These are phyloP conservation scores for Crotalus helleri DNA, from an alignment of 2,113 vertebrate species.

Conservation along the genomic window DNA sequence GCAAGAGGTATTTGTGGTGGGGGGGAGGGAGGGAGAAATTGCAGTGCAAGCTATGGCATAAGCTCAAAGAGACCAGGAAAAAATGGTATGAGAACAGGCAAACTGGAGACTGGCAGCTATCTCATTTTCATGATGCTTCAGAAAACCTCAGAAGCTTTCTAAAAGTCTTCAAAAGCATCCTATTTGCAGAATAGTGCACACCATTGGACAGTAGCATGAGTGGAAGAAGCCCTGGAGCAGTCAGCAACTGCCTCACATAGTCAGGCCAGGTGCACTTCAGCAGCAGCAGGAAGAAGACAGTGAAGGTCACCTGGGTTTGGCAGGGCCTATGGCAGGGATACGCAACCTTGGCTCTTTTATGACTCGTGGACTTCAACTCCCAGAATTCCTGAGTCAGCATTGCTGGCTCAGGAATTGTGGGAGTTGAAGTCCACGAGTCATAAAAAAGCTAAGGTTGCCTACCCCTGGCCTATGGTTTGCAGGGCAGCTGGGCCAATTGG, in stretches of 20 bases:
- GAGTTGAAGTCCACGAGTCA: too few relatives aligned
- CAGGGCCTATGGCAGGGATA: background rate
- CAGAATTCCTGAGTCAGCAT: too few relatives aligned
- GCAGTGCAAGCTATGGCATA: background rate
- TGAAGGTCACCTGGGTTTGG: background rate
- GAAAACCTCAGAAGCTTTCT: background rate
- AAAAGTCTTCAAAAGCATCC: background rate
- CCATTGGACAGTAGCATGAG: too few relatives aligned
- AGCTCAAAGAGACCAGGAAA: background rate
- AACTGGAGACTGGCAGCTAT: background rate
- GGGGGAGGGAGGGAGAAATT: background rate
- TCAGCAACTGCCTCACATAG: background rate
- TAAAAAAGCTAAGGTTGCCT: too few relatives aligned
- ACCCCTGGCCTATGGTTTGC: background rate
- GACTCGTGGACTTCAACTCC: too few relatives aligned
- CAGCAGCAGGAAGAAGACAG: background rate
- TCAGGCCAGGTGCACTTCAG: background rate
- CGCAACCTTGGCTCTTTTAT: too few relatives aligned
- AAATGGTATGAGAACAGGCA: background rate
- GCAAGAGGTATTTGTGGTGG: background rate
- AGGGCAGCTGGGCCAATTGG: background rate
- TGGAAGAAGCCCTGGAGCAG: too few relatives aligned
- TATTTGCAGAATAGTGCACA: background rate
- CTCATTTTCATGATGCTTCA: background rate
- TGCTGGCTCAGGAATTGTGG: too few relatives aligned